A percentile compares a stretch with the other conserved stretches of the same genome.
phyloP scores from a whole-genome alignment of 2,113 vertebrate species.

The Lagopus muta region DNA sequence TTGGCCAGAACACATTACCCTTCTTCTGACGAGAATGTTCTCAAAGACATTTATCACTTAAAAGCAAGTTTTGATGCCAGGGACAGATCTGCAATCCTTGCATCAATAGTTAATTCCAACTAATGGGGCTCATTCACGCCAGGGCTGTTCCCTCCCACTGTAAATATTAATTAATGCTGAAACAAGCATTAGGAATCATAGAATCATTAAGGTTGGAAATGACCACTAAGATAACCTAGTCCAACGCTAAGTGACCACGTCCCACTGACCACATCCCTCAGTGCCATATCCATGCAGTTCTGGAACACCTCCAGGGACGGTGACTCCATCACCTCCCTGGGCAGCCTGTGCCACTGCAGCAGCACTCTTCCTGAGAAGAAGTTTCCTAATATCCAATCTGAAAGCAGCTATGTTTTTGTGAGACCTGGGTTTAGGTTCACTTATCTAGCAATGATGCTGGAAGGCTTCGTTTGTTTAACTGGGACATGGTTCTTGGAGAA shows the following conservation, averaged over 20 bases:
- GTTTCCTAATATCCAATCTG: too few species aligned
- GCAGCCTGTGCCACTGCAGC: too few species aligned
- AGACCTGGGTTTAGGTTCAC: background rate
- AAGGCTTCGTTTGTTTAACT: background rate
- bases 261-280: too few species aligned
- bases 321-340: too few species aligned
- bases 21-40: background rate
- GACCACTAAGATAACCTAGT: too few species aligned
- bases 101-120: background rate
- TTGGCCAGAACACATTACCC: rapidly evolving
- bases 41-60: background rate
- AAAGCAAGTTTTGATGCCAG: background rate
- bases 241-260: too few species aligned
- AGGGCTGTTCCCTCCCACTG: background rate
- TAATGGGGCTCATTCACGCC: background rate
- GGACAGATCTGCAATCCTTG: background rate
- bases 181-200: too few species aligned
- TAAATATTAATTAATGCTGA: background rate
- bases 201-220: too few species aligned
- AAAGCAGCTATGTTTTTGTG: background rate
- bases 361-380: too few species aligned
- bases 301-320: too few species aligned
- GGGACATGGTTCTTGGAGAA: background rate
- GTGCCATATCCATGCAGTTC: too few species aligned
- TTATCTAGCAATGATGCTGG: background rate